Percentiles rank a stretch among this genome's conserved stretches.
Evolutionary conservation across 2,113 vertebrate genomes (phyloP).

Genomic region (Physeter macrocephalus): DNA sequence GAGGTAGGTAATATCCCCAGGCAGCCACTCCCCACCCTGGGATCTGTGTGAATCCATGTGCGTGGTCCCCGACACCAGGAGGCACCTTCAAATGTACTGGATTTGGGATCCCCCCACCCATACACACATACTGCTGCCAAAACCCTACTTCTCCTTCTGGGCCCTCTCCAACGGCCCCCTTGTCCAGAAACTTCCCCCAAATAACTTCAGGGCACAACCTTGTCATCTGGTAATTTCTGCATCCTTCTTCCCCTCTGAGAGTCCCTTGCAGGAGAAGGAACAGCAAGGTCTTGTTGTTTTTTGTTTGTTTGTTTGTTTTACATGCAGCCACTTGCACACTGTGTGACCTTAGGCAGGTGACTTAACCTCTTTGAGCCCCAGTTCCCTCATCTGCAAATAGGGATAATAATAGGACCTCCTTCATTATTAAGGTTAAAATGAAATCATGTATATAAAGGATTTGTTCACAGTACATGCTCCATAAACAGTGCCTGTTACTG

Average conservation of each 20-base stretch:
- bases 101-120: not conserved
- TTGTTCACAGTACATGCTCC: not conserved
- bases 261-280: not conserved
- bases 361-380: not conserved
- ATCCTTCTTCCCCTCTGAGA: not conserved
- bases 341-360: not conserved
- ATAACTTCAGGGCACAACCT: not conserved
- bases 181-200: not conserved
- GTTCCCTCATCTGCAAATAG: not conserved
- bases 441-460: not conserved
- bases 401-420: not conserved
- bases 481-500: not conserved
- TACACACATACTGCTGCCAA: not conserved
- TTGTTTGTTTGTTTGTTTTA: not conserved
- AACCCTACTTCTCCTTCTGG: not conserved
- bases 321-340: not conserved
- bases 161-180: too few species aligned
- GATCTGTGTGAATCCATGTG: not conserved
- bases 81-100: not conserved
- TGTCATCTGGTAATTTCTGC: not conserved
- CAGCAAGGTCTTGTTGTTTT: not conserved
- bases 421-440: not conserved
- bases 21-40: not conserved
- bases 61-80: not conserved
- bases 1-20: rapidly evolving